Base-by-base conservation (phyloP, 2,797 vertebrate genomes). In the Argentina silus region DNA sequence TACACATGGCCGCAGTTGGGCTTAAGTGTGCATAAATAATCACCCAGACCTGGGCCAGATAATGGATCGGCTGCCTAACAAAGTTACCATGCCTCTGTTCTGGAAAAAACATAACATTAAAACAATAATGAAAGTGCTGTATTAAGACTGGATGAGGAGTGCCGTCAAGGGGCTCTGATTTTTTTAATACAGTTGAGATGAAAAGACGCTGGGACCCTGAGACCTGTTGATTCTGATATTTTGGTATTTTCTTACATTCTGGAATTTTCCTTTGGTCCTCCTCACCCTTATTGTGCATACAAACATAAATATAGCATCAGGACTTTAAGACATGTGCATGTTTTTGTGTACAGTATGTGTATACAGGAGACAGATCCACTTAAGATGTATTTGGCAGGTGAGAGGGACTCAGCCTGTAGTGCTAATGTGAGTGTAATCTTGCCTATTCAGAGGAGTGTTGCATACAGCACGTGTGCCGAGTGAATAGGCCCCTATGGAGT, bases 11-110 rank as follows among this genome's bases (percentile, higher is more conserved):
- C 73, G 82, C 89, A 89, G 85, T 88, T 71, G 12, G 85, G 81
- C 85, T 86, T 88, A 91, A 93, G 89, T 92, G 89, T 90, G 87
- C 90, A 93, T 93, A 92, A 93, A 93, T 93, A 93, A 93, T 89
- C 81, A 84, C 69, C 9, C 59, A 70, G 65, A 69, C 77, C 77
- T 57, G 80, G n/a, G n/a, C 61, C 77, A 79, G 4, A 61, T 88
- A 91, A 90, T 88, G 86, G 88, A 90, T 85, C 78, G 79, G 81
- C 79, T 75, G 57, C 23, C 51, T 89, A 93, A 92, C 89, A 85
- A 85, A 87, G 87, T 93, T 87, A 90, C 81, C 12, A 70, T 67
- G 79, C 73, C 83, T 61, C 80, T 82, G 80, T 76, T 9, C 12
- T 11, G 6, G 70, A 83, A 81, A 85, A 84, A 88, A 86, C 85